phyloP scores from a whole-genome alignment of 2,888 invertebrate species.

The Agonopterix alstromeriana region DNA sequence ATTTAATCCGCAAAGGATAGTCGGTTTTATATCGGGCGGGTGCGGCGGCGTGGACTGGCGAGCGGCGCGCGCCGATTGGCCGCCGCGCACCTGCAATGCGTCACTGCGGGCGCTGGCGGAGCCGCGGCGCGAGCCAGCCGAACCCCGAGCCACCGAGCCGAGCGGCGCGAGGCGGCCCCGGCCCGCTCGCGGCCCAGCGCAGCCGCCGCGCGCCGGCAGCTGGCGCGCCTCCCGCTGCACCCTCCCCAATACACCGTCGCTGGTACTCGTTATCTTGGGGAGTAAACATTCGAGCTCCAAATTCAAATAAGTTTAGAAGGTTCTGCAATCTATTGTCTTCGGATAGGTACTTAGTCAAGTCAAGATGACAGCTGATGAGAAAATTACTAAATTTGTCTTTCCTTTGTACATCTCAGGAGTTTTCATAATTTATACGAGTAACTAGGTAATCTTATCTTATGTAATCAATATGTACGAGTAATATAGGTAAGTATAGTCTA shows the following conservation, averaged over 20 bases:
- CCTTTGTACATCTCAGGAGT: no score
- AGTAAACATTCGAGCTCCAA: background rate
- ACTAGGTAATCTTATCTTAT: no score
- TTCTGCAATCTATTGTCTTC: no score
- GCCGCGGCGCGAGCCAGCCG: slow-evolving; percentile 45
- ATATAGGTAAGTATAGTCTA: no score
- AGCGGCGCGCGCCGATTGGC: slow-evolving; percentile 85
- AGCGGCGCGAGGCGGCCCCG: slow-evolving; percentile 32
- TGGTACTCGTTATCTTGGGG: background rate
- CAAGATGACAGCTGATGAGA: no score
- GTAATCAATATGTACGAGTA: no score
- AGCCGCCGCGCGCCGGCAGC: background rate
- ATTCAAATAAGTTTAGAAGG: background rate
- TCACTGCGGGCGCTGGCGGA: slow-evolving; percentile 73
- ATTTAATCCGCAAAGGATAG: slow-evolving; percentile 79
- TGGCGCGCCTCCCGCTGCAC: background rate
- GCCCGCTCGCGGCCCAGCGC: slow-evolving; percentile 22
- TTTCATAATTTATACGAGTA: no score
- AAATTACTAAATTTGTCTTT: no score
- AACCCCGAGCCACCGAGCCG: slow-evolving; percentile 28
- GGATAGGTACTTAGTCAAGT: no score
- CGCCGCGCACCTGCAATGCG: slow-evolving; percentile 91
- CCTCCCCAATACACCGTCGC: background rate
- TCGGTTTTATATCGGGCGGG: slow-evolving; percentile 82
- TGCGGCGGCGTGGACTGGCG: slow-evolving; percentile 85